phyloP scores from a whole-genome alignment of 1,140 invertebrate species.

The Aricia agestis region DNA sequence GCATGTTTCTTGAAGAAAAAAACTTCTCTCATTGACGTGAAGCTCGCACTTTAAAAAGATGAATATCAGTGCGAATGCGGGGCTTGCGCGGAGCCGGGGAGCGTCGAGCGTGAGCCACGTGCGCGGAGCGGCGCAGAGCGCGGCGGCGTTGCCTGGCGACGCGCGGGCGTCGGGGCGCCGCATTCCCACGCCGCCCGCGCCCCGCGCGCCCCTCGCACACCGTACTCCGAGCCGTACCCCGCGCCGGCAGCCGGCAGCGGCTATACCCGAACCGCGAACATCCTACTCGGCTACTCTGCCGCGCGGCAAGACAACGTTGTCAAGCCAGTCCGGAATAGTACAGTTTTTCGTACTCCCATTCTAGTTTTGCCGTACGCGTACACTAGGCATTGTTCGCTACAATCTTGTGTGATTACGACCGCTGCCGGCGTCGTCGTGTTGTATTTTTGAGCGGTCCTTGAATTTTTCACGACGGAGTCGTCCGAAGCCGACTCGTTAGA shows the following conservation, averaged over 20 bases:
- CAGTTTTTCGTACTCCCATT: background rate
- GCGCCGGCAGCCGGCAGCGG: no score
- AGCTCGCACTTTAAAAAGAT: background rate
- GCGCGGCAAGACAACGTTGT: slow-evolving; percentile 15
- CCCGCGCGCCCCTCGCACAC: slow-evolving; percentile 21
- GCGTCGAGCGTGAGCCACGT: slow-evolving; percentile 2
- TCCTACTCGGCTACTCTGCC: slow-evolving; percentile 11
- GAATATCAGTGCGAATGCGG: slow-evolving; percentile 6
- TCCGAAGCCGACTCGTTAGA: slow-evolving; percentile 9
- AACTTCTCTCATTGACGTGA: background rate
- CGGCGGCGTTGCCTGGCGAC: slow-evolving; percentile 36
- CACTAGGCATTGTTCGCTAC: background rate
- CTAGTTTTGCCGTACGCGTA: slow-evolving; percentile 8
- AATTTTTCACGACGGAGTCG: slow-evolving; percentile 3
- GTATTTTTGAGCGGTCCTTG: background rate
- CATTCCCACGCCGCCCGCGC: slow-evolving; percentile 27
- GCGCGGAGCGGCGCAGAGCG: slow-evolving; percentile 24
- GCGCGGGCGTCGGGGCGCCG: slow-evolving; percentile 34
- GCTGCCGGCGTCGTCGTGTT: slow-evolving; percentile 4
- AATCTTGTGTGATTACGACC: slow-evolving; percentile 2
- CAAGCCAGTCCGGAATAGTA: slow-evolving; percentile 15
- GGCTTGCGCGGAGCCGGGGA: slow-evolving; percentile 11
- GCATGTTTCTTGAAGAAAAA: background rate
- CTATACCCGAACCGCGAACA: slow-evolving; percentile 16
- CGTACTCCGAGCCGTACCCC: slow-evolving; percentile 7